Conservation (phyloP, 2,888 invertebrate species). For the Temnothorax ravouxi region DNA sequence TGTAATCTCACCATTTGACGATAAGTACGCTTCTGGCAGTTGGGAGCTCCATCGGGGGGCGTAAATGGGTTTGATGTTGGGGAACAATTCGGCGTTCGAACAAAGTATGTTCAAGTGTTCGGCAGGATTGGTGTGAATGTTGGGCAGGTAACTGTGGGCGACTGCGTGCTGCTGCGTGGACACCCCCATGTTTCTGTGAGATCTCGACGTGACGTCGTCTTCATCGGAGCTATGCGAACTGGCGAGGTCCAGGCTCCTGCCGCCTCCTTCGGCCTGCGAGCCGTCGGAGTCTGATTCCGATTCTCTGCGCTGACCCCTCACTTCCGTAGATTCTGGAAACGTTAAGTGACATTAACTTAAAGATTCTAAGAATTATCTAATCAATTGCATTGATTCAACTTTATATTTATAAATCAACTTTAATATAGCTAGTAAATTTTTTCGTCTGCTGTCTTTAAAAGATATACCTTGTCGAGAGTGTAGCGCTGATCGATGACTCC, state of each 20-base stretch:
- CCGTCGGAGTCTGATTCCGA: constrained; percentile 94
- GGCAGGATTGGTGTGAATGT: constrained; percentile 85
- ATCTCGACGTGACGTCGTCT: constrained; percentile 87
- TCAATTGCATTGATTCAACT: not conserved
- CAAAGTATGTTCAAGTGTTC: constrained; percentile 85
- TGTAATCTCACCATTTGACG: constrained; percentile 81
- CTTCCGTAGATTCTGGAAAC: constrained; percentile 76
- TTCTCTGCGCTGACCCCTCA: constrained; percentile 88
- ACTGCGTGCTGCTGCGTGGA: constrained; percentile 83
- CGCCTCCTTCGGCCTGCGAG: constrained; percentile 89
- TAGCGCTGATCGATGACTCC: constrained; percentile 80
- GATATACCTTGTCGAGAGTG: constrained; percentile 80
- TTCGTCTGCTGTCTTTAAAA: not conserved
- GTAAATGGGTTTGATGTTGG: constrained; percentile 90
- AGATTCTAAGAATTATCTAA: not conserved
- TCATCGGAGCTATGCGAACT: constrained; percentile 99
- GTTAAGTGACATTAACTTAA: not conserved
- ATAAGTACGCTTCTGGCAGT: constrained; percentile 89
- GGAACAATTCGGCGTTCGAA: constrained; percentile 90
- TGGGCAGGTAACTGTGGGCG: constrained; percentile 88
- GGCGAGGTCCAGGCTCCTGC: constrained; percentile 95
- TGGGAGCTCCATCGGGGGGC: constrained; percentile 91
- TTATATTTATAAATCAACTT: not conserved
- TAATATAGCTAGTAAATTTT: not conserved
- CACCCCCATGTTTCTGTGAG: constrained; percentile 84